These are phyloP conservation scores for Mohoua ochrocephala DNA, from an alignment of 2,113 vertebrate genomes.

Conservation along the genomic window DNA sequence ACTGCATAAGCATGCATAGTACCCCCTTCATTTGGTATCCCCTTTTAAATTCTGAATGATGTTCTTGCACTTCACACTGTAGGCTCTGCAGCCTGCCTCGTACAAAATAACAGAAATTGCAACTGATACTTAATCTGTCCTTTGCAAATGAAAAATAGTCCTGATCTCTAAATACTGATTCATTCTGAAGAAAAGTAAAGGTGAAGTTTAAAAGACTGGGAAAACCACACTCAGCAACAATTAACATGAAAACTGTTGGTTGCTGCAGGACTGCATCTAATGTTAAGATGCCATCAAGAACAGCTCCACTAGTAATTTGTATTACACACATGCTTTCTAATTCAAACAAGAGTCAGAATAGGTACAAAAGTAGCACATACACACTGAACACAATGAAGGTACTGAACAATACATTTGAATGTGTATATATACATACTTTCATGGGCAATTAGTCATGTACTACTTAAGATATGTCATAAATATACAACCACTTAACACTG, in stretches of 20 bases:
- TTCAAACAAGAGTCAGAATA: neutral
- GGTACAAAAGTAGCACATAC: neutral
- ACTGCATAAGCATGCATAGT: neutral
- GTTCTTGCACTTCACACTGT: neutral
- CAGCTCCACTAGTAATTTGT: neutral
- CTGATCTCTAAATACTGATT: neutral
- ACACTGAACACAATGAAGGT: neutral
- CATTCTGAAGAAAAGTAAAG: neutral
- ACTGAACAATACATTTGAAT: neutral
- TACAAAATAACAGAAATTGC: neutral
- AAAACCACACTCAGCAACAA: neutral
- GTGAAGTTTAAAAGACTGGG: neutral
- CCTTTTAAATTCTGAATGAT: neutral
- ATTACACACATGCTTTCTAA: neutral
- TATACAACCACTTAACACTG: neutral
- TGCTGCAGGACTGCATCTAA: neutral
- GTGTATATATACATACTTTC: neutral
- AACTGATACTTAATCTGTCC: neutral
- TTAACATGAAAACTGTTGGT: neutral
- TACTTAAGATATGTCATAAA: neutral
- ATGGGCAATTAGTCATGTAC: neutral
- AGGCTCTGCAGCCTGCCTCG: neutral
- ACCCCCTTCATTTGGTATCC: neutral
- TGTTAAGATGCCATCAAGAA: neutral
- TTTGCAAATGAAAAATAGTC: neutral